Base-by-base conservation (phyloP, 2,888 invertebrate species). In the Aquatica leii region DNA sequence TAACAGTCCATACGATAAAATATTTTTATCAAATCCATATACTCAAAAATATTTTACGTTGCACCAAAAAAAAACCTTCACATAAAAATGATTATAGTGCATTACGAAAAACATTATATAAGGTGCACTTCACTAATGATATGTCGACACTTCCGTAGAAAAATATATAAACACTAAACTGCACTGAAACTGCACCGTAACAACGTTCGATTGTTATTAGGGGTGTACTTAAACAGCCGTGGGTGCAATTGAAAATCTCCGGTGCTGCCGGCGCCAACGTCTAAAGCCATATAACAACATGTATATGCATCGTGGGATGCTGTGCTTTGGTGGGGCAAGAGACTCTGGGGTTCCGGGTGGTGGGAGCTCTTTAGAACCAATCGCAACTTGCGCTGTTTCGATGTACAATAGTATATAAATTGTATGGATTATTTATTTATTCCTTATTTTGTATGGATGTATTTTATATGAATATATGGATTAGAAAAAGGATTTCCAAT, bases 361-460 rank as follows among this genome's bases (percentile, higher is more conserved):
- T 71, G 72, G 72, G 70, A 65, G 65, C 58, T 57, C 48, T 59
- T 41, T 31, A 50, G 65, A 64, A 67, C 72, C 73, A 71, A 73
- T 70, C 71, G 66, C 65, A 50, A 61, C 63, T 59, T 67, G 66
- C 68, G 66, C 57, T 63, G 56, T 62, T 72, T 77, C 80, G 78
- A 81, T 81, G 80, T 80, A 82, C 81, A 81, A 81, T 81, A 80
- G 79, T 81, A 81, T 80, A 82, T 82, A 81, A 81, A 82, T 82
- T 80, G 80, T 81, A 82, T 81, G 80, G 81, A 82, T 82, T 82
- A 82, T 82, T 82, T 81, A 82, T 82, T 82, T 82, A 82, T 82
- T 81, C 81, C 76, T 76, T 79, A 79, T 81, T 81, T 81, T 80
- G 76, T 81, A 81, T 81, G 80, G 75, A 76, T 74, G 74, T 81